phyloP scores from a whole-genome alignment of 2,113 vertebrate species.

The Silurus asotus region DNA sequence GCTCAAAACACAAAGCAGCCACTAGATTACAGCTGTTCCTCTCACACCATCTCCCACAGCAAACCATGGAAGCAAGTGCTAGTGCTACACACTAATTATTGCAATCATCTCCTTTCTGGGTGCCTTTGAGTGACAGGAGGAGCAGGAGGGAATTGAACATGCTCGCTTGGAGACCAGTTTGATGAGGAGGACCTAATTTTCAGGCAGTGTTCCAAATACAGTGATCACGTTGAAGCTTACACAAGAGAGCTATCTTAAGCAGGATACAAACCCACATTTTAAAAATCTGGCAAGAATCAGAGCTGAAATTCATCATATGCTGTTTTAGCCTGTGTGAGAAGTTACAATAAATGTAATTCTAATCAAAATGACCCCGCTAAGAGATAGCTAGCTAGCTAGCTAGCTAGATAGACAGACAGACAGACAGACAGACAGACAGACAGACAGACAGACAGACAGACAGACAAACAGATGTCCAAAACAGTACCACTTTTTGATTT shows the following conservation, averaged over 20 bases:
- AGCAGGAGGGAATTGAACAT: constrained; percentile 29
- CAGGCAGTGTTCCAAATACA: constrained; percentile 31
- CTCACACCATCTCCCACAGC: constrained; percentile 25
- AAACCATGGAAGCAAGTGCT: constrained; percentile 7
- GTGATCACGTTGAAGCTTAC: constrained; percentile 22
- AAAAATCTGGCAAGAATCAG: constrained; percentile 5
- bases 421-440: neutral
- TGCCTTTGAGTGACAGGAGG: constrained; percentile 25
- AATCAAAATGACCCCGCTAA: constrained; percentile 17
- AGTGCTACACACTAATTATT: constrained; percentile 38
- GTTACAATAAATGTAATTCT: constrained; percentile 42
- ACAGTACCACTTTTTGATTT: neutral
- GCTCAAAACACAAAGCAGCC: constrained; percentile 26
- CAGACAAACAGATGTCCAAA: neutral
- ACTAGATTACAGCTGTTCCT: constrained; percentile 42
- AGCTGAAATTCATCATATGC: constrained; percentile 20
- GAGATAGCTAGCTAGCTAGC: neutral
- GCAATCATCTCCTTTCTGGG: constrained; percentile 39
- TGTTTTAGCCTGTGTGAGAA: constrained; percentile 26
- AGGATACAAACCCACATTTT: constrained; percentile 16
- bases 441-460: neutral
- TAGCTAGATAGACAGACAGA: neutral
- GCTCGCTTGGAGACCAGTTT: constrained; percentile 9
- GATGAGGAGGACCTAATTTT: constrained; percentile 39
- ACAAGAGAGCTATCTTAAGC: constrained; percentile 20